Evolutionary conservation across 1,140 invertebrate species (phyloP), one percentile per base, ranked within the genome.

Genomic region (Adelges cooleyi): DNA sequence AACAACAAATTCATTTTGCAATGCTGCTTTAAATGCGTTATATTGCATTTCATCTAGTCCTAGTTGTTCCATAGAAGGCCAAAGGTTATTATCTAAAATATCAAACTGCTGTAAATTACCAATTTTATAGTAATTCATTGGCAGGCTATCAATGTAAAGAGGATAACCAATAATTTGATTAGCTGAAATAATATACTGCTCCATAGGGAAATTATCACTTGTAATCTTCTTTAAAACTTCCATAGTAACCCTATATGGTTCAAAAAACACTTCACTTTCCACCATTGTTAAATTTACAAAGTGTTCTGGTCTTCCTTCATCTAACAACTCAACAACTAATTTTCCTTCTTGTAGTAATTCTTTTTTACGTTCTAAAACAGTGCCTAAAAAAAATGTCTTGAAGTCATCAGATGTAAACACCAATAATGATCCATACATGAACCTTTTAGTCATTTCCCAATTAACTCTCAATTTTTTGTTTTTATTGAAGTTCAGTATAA

Each of bases 341-440:
- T 72, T 75, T 56, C 81, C 80, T 33, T 79, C 59, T 15, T 71
- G 67, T 40, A 79, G 71, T 0, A 69, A 33, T 40, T 85, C 77
- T 46, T 83, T 75, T 27, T 85, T 77, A 5, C 76, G 71, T 10
- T 69, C 65, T 15, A 62, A 59, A 20, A 90, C 82, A 1, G 80
- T 82, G 17, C 81, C 87, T 69, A 88, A 80, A 36, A 85, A 73
- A 33, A 87, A 75, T 29, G 79, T 80, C 27, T 79, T 73, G 72
- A 89, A 90, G 50, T 84, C 77, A 71, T 87, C 81, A 10, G 69
- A 74, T 1, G 85, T 85, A 25, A 92, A 79, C 67, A 85, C 81
- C 0, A 91, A 69, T n/a, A 91, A 73, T 0, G 85, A 83, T 1
- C 88, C 88, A 74, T 75, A 82, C 71, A 89, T 79, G 27, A 91